Evolutionary conservation across 2,113 vertebrate genomes (phyloP), one percentile per base, ranked within the genome.

Genomic region (Muntiacus muntjak): DNA sequence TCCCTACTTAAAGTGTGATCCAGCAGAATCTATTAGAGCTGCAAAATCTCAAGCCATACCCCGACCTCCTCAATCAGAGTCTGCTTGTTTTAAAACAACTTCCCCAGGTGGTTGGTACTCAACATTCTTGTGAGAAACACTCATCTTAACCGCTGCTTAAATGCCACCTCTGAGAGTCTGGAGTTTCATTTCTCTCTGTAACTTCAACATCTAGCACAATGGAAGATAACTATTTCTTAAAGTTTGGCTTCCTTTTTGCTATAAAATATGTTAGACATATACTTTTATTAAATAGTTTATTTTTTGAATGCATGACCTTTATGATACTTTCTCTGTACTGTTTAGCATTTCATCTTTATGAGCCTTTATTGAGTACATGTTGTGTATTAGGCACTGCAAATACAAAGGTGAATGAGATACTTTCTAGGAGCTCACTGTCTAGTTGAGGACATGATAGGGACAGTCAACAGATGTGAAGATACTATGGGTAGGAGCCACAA

Each of bases 21-120:
- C 23, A 89, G 43, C 11, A 79, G 40, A 85, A 47, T 33, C 95
- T 97, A n/a, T 81, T 92, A 89, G 87, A 92, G 90, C 85, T 45
- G 15, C n/a, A 26, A 6, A 87, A 15, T 92, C 81, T 94, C 25
- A 10, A 57, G n/a, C 55, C 19, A 0, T 83, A 47, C 10, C 26
- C 23, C 47, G 25, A 84, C 57, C 45, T 54, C 54, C 58, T 87
- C 74, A 94, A 64, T 94, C 64, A 78, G 83, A 58, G 67, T 91
- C 62, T 88, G 45, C 17, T 87, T 89, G 84, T 67, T 40, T 12
- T 76, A 76, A 76, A 94, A 57, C 16, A 71, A 4, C 40, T 88
- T 96, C 30, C 52, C 33, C 25, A 50, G 50, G 45, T 19, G 74
- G 55, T 45, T n/a, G 12, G 6, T 55, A 76, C 81, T 94, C 54